Base-by-base conservation (phyloP, 2,888 invertebrate genomes). In the Noctuana brunneofusca region DNA sequence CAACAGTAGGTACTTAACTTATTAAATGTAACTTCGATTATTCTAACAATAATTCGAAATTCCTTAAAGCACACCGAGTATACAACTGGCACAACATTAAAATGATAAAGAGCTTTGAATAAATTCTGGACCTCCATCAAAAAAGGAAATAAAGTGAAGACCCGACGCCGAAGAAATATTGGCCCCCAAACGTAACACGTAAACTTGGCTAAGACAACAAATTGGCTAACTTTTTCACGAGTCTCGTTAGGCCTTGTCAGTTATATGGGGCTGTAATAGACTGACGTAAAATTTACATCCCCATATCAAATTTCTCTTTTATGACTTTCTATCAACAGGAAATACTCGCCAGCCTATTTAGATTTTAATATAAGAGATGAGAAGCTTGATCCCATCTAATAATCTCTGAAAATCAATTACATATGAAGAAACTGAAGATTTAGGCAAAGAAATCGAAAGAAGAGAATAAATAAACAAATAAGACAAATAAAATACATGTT, bases 211-310 rank as follows among this genome's bases (percentile, higher is more conserved):
- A 56, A 56, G 56, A 63, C 62, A 63, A 63, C 62, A 63, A 56
- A 63, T 63, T 63, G 62, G 49, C 56, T 30, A 63, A 63, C 30
- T 63, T 56, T 62, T 63, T 63, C 56, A 63, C 14, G 62, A 56
- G 62, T 30, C 62, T 63, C 50, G 56, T 63, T 63, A 63, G 62
- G 32, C 50, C 56, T 43, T 50, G 62, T 56, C 62, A 43, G 62
- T 63, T 63, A 55, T 56, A 63, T 63, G 62, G 22, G 20, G 16
- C 50, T 56, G 32, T 56, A 63, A 63, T 63, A 56, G 56, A 52
- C 43, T 50, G 30, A 14, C 56, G 50, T 63, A 56, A 56, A 56
- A 63, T 63, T 63, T 50, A 63, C 56, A 63, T 63, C 56, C 56
- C 30, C 56, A 52, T 56, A 62, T 55, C 49, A 55, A 55, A 55